Evolutionary conservation across 2,888 invertebrate genomes (phyloP).

Genomic region (Terebella lapidaria): DNA sequence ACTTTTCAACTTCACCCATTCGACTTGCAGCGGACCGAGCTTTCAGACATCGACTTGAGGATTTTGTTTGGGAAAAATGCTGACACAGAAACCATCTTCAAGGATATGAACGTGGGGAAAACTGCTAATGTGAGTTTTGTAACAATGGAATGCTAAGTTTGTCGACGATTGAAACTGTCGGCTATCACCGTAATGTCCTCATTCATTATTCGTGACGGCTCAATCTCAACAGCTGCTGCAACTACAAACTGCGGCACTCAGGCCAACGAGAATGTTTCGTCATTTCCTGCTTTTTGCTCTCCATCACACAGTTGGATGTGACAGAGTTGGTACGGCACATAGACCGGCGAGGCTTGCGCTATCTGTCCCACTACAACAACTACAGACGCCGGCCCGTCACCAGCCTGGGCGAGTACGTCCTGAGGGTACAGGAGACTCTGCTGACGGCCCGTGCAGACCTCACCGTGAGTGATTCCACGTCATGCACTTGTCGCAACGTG

Average conservation of each 20-base stretch:
- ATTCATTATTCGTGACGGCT: too few relatives aligned
- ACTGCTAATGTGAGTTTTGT: background rate
- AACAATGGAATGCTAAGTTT: too few relatives aligned
- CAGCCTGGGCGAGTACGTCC: background rate
- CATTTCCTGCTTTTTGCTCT: too few relatives aligned
- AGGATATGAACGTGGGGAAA: background rate
- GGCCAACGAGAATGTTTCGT: too few relatives aligned
- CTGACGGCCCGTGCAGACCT: too few relatives aligned
- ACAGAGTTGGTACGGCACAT: background rate
- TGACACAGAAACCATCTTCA: background rate
- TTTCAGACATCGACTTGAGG: background rate
- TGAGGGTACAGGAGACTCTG: background rate
- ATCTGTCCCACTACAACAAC: background rate
- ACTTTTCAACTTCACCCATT: too few relatives aligned
- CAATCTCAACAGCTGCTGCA: too few relatives aligned
- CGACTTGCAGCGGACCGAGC: background rate
- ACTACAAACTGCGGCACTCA: too few relatives aligned
- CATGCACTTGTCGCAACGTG: too few relatives aligned
- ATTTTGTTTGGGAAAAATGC: background rate
- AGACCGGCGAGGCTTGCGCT: background rate
- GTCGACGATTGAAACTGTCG: too few relatives aligned
- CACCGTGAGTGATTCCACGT: too few relatives aligned
- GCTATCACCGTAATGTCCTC: too few relatives aligned
- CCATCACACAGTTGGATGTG: background rate
- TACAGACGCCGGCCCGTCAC: background rate